Evolutionary conservation across 2,888 invertebrate species (phyloP), one percentile per base, ranked within the genome.

Genomic region (Lepetodrilus schrolli): DNA sequence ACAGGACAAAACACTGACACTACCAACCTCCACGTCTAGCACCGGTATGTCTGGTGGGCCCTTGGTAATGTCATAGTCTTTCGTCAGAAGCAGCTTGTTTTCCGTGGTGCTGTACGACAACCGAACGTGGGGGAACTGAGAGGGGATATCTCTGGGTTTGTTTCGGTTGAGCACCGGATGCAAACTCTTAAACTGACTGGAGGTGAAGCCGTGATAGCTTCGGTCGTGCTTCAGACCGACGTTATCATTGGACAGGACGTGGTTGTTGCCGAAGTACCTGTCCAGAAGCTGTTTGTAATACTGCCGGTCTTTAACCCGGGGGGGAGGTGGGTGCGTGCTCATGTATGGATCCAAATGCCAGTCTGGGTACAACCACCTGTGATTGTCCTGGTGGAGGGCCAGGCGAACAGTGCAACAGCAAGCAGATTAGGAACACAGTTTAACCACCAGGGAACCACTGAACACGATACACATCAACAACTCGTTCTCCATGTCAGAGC

Each of bases 231-330:
- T 72, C 21, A 72, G 48, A 8, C 26, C 48, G 21, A 72, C 48
- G 21, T 37, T 72, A 47, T 83, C 84, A 74, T 84, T 84, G 50
- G 85, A 82, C 49, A 87, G 77, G 73, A 84, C 85, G 78, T 87
- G 86, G 77, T 86, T 85, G 74, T 82, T 76, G 70, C 87, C 87
- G 78, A 86, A 87, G 76, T 87, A 87, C 36, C 86, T 81, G 74
- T 87, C 87, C 78, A 87, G 78, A 10, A 87, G 84, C 70, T 83
- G 84, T 82, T 86, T 86, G 78, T 87, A 87, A 81, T 87, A 87
- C 74, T 83, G 81, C 70, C 81, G 79, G 76, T 87, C 87, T 79
- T 87, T 87, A 43, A 83, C 82, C 72, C 85, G 77, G 72, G 85
- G 82, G 36, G 84, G 84, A 48, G 83, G 81, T 68, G 80, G 82